Evolutionary conservation across 37 sponge, comb jelly and placozoan genomes (phyloP), one percentile per base, ranked within the genome.

Genomic region (Trichoplax adhaerens): DNA sequence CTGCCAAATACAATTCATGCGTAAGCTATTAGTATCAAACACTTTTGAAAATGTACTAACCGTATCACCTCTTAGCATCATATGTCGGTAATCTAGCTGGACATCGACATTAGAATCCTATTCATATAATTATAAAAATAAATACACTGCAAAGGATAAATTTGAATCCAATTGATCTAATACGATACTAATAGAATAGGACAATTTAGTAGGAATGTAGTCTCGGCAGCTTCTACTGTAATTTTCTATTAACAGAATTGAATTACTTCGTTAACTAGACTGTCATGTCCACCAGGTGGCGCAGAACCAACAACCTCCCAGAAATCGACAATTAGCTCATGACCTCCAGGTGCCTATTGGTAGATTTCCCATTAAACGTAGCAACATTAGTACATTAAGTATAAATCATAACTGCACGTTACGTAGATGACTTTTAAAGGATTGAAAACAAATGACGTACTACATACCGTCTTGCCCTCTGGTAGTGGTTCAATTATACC

Each of bases 271-370:
- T 84, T 98, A 52, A 98, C 90, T 5, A 88, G 74, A 77, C 81
- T 87, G 67, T 98, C 99, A 53, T 77, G 80, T 1, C 99, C 99
- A 6, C 99, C 99, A 10, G 94, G 79, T 3, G 99, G 99, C 60
- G 92, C 77, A 2, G 67, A 12, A 3, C 93, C 90, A 2, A 98
- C 78, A 71, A 98, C 57, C 80, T 92, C 90, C 99, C 99, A 98
- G 77, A 81, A 98, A 65, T 98, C 99, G 48, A 81, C 85, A 3
- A 74, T 53, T 12, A 98, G 80, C 75, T 98, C 99, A 55, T 86
- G 86, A 8, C 99, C 99, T 53, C 93, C 93, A 59, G 99, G 99
- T 55, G 99, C 99, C 84, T 86, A 29, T 29, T 29, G 29, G 29
- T 29, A 29, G 29, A 29, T 29, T 29, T 29, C 29, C 29, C 29